These are phyloP conservation scores for Silurus lanzhouensis DNA, from an alignment of 2,797 vertebrate genomes.

Conservation along the genomic window DNA sequence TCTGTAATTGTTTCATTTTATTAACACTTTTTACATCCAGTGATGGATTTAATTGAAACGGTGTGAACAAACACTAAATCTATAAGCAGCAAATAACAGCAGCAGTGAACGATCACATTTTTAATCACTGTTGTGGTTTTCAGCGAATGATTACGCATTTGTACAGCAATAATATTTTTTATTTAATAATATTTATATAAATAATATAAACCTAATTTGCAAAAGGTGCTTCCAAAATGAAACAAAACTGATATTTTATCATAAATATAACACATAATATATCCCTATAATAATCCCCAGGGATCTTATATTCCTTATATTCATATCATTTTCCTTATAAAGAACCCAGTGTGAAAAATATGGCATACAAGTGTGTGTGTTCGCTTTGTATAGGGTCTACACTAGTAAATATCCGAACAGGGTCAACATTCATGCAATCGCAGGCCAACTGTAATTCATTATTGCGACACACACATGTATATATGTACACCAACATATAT, in stretches of 20 bases:
- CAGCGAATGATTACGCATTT: too few species aligned
- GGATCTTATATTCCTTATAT: too few species aligned
- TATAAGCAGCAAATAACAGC: too few species aligned
- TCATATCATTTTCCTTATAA: not conserved
- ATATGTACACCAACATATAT: not conserved
- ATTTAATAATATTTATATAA: too few species aligned
- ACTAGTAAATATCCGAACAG: conserved; percentile 17
- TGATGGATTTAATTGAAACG: too few species aligned
- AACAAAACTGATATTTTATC: not conserved
- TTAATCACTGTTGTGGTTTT: too few species aligned
- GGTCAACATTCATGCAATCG: conserved; percentile 66
- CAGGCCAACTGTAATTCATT: conserved; percentile 36
- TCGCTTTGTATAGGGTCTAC: not conserved
- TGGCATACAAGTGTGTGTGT: not conserved
- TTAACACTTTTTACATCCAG: too few species aligned
- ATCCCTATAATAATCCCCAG: too few species aligned
- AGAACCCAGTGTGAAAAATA: not conserved
- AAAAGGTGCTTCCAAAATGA: not conserved
- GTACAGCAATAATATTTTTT: too few species aligned
- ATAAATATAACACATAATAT: not conserved
- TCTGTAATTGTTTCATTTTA: too few species aligned
- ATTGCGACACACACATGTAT: not conserved
- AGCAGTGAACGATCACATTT: too few species aligned
- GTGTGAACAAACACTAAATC: too few species aligned
- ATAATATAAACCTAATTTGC: not conserved